These are phyloP conservation scores for Eulithis prunata DNA, from an alignment of 2,888 invertebrate species.

Conservation along the genomic window DNA sequence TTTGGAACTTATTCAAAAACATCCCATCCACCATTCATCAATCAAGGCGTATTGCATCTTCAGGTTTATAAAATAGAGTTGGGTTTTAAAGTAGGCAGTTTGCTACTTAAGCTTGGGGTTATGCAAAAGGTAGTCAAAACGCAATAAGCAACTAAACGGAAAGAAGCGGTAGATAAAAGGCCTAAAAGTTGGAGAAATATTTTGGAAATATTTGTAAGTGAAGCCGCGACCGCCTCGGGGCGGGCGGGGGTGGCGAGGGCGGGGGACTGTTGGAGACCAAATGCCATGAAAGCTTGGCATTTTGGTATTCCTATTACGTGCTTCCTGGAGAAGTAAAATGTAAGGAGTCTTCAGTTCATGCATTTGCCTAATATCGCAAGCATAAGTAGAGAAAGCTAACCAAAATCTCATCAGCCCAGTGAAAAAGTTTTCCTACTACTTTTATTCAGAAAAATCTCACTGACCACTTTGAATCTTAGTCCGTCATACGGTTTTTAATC, in stretches of 20 bases:
- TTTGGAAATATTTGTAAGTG: constrained; percentile 83
- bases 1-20: constrained; percentile 38
- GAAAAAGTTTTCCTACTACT: too few relatives aligned
- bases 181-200: constrained; percentile 83
- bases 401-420: too few relatives aligned
- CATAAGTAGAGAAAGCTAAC: not conserved
- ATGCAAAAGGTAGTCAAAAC: constrained; percentile 45
- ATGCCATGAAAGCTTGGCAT: constrained; percentile 25
- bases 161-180: constrained; percentile 82
- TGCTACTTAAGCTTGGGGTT: constrained; percentile 18
- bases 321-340: constrained; percentile 17
- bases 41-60: constrained; percentile 35
- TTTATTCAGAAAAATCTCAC: too few relatives aligned
- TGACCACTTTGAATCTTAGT: too few relatives aligned
- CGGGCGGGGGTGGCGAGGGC: constrained; percentile 46
- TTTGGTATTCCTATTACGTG: constrained; percentile 13
- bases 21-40: constrained; percentile 24
- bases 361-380: not conserved
- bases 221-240: constrained; percentile 66
- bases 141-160: constrained; percentile 78
- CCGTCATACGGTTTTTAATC: too few relatives aligned
- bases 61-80: not conserved
- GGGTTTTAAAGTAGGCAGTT: constrained; percentile 22
- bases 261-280: constrained; percentile 42
- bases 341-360: not conserved